phyloP scores from a whole-genome alignment of 2,888 invertebrate genomes.

The Chromoteleia sp. region DNA sequence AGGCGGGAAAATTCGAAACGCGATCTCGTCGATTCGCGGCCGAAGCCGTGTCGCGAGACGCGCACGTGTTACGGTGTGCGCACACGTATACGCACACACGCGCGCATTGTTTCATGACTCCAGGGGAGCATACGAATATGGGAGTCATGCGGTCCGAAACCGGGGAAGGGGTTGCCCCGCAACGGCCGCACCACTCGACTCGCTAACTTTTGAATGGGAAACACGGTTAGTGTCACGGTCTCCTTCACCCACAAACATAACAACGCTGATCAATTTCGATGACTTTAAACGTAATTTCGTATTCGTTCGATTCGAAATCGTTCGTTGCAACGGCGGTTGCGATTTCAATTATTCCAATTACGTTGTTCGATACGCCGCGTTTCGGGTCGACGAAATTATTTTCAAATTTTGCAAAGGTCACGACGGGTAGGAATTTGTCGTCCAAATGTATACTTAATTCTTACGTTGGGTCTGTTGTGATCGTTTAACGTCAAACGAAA shows the following conservation, averaged over 20 bases:
- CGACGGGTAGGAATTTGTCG: too few species aligned
- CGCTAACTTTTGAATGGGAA: conserved; percentile 63
- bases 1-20: conserved; percentile 34
- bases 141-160: conserved; percentile 45
- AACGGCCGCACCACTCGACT: conserved; percentile 46
- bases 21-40: conserved; percentile 10
- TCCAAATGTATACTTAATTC: too few species aligned
- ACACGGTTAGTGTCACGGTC: conserved; percentile 66
- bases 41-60: background rate
- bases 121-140: conserved; percentile 44
- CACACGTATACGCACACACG: background rate
- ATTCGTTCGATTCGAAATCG: too few species aligned
- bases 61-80: background rate
- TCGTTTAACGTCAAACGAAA: too few species aligned
- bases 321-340: too few species aligned
- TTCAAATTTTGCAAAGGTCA: too few species aligned
- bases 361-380: too few species aligned
- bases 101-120: conserved; percentile 4
- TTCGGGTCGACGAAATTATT: too few species aligned
- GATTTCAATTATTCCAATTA: too few species aligned
- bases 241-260: conserved; percentile 58
- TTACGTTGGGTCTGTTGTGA: too few species aligned
- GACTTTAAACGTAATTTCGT: conserved; percentile 49
- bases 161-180: conserved; percentile 48
- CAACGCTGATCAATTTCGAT: conserved; percentile 49